A percentile compares a stretch with the other conserved stretches of the same genome.
Evolutionary conservation across 2,888 invertebrate genomes (phyloP).

Genomic region (Polydrusus pterygomalis): DNA sequence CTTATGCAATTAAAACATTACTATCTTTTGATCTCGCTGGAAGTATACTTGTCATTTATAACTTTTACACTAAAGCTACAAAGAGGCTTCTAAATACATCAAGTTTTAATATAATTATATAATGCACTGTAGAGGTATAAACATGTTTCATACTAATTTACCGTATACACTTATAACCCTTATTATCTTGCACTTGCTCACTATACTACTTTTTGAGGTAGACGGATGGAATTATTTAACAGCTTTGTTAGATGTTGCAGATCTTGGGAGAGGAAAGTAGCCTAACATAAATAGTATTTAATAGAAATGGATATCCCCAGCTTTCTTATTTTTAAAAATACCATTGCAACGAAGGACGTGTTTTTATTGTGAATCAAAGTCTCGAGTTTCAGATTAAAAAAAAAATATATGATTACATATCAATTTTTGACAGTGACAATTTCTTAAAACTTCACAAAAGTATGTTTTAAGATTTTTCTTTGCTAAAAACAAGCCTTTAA

Average conservation of each 20-base stretch:
- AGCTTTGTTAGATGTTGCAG: constrained; percentile 13
- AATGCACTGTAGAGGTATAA: constrained; percentile 67
- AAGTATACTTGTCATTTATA: constrained; percentile 35
- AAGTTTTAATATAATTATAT: constrained; percentile 65
- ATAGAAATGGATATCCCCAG: too few species aligned
- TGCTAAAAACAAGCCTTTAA: too few species aligned
- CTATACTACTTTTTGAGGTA: constrained; percentile 68
- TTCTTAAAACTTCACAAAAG: too few species aligned
- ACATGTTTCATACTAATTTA: constrained; percentile 58
- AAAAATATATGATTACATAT: too few species aligned
- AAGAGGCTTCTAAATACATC: constrained; percentile 61
- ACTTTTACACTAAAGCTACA: constrained; percentile 30
- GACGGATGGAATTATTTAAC: constrained; percentile 71
- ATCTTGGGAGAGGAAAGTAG: background rate
- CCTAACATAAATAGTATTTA: background rate
- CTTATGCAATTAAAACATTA: background rate
- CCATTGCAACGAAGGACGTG: too few species aligned
- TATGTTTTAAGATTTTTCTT: too few species aligned
- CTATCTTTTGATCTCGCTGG: constrained; percentile 13
- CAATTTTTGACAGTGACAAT: too few species aligned
- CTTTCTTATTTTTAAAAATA: too few species aligned
- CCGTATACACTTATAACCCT: constrained; percentile 72
- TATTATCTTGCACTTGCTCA: constrained; percentile 71
- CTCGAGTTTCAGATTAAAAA: too few species aligned
- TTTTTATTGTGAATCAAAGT: too few species aligned